Conservation (phyloP, 2,888 invertebrate genomes). For the Altica lythri region DNA sequence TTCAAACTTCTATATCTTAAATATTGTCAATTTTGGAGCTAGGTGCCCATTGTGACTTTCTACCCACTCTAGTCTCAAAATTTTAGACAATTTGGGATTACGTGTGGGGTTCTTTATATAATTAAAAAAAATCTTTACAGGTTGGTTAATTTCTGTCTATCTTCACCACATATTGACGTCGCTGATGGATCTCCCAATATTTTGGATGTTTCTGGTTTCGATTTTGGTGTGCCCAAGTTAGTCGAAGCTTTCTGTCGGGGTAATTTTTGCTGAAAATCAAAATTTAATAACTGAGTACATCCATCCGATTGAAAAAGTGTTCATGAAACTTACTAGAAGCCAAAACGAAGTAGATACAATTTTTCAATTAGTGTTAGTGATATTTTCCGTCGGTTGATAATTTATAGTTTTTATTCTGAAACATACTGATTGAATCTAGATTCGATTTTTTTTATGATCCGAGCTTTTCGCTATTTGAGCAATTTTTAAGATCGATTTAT, state of each 20-base stretch:
- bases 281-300: slow-evolving; percentile 37
- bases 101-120: too few relatives aligned
- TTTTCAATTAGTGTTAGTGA: background rate
- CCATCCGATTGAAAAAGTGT: slow-evolving; percentile 44
- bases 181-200: slow-evolving; percentile 58
- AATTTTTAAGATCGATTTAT: too few relatives aligned
- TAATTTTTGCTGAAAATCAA: slow-evolving; percentile 52
- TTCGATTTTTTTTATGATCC: too few relatives aligned
- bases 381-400: background rate
- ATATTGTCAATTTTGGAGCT: slow-evolving; percentile 1
- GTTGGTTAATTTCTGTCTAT: slow-evolving; percentile 64
- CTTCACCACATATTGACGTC: slow-evolving; percentile 60
- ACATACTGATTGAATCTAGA: background rate
- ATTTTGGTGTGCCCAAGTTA: slow-evolving; percentile 65
- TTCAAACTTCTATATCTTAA: too few relatives aligned
- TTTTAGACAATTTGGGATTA: too few relatives aligned
- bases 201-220: slow-evolving; percentile 68
- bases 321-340: slow-evolving; percentile 30
- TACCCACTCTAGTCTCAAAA: too few relatives aligned
- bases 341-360: too few relatives aligned
- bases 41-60: too few relatives aligned
- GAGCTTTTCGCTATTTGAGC: too few relatives aligned
- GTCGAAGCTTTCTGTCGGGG: slow-evolving; percentile 68
- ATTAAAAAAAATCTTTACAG: too few relatives aligned
- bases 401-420: background rate